Percentiles rank a stretch among this genome's conserved stretches.
These are phyloP conservation scores for Ormyrus rosae DNA, from an alignment of 2,888 invertebrate genomes.

Conservation along the genomic window DNA sequence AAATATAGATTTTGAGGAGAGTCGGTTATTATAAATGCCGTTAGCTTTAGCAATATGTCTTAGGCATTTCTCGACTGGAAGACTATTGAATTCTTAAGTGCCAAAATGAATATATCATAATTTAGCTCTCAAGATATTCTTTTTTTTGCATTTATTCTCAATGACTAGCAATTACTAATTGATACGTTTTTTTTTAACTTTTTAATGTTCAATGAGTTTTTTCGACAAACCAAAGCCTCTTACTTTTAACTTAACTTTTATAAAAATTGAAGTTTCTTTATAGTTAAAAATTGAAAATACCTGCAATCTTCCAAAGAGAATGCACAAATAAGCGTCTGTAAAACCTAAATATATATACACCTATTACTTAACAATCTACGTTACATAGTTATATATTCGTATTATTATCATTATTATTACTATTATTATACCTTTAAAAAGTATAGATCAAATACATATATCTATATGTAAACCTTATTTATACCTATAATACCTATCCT, in stretches of 20 bases:
- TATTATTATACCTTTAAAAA: slow-evolving; percentile 71
- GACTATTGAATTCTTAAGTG: slow-evolving; percentile 32
- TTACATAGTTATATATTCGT: slow-evolving; percentile 51
- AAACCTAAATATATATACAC: slow-evolving; percentile 68
- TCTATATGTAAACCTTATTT: slow-evolving; percentile 70
- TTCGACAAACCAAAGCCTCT: too few species aligned
- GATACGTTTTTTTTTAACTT: too few species aligned
- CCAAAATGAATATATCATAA: too few species aligned
- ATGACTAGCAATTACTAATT: too few species aligned
- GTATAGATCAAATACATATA: slow-evolving; percentile 71
- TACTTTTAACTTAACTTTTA: too few species aligned
- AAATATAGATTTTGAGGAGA: slow-evolving; percentile 66
- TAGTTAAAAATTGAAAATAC: too few species aligned
- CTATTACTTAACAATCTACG: slow-evolving; percentile 66
- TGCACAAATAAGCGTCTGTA: slow-evolving; percentile 69
- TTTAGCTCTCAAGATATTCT: too few species aligned
- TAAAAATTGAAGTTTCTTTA: too few species aligned
- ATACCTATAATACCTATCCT: slow-evolving; percentile 62
- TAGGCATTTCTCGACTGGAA: slow-evolving; percentile 69
- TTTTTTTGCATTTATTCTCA: too few species aligned
- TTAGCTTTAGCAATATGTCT: slow-evolving; percentile 70
- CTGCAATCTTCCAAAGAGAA: slow-evolving; percentile 67
- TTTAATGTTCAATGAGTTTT: too few species aligned
- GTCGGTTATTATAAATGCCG: slow-evolving; percentile 65
- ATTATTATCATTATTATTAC: slow-evolving; percentile 60